Base-by-base conservation (phyloP, 2,113 vertebrate species). In the Oreotrochilus melanogaster region DNA sequence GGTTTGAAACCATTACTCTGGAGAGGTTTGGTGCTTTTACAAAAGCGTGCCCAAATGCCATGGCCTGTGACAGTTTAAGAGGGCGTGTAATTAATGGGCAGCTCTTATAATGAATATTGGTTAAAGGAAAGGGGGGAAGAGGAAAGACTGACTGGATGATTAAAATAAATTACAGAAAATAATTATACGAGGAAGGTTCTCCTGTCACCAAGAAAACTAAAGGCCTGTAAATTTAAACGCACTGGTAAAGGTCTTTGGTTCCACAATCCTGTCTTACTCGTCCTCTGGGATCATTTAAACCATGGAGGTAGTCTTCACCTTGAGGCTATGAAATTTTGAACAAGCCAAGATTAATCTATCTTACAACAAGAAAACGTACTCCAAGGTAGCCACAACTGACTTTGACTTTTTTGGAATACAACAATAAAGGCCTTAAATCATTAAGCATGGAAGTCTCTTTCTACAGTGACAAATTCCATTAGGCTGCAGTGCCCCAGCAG, bases 61-160 rank as follows among this genome's bases (percentile, higher is more conserved):
- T 27, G 67, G 84, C 75, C 89, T 89, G 30, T 95, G 92, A 95
- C 92, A 94, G 90, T 81, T 96, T 95, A 96, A 96, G 90, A 95
- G 86, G 86, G 57, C 83, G 19, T 61, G 75, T 95, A 94, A 96
- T 96, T 97, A 95, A 96, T 76, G 70, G 54, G 53, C 35, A 81
- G 79, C 17, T 62, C 89, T 90, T 80, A 87, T 74, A 64, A 83
- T 51, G 86, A 86, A 89, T 93, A 86, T 88, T 92, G 78, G 72
- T 93, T 86, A 92, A 96, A 92, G 87, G 74, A 76, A 88, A 83
- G 19, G 9, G 47, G 11, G 61, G 14, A 23, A 83, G 78, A 83
- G 43, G 67, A 74, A 81, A 92, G 92, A 56, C 27, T 54, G 78
- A 45, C 23, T n/a, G 51, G 83, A 51, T 25, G 62, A 67, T 80